Conservation (phyloP, 2,888 invertebrate genomes). For the Cataglyphis albicans region DNA sequence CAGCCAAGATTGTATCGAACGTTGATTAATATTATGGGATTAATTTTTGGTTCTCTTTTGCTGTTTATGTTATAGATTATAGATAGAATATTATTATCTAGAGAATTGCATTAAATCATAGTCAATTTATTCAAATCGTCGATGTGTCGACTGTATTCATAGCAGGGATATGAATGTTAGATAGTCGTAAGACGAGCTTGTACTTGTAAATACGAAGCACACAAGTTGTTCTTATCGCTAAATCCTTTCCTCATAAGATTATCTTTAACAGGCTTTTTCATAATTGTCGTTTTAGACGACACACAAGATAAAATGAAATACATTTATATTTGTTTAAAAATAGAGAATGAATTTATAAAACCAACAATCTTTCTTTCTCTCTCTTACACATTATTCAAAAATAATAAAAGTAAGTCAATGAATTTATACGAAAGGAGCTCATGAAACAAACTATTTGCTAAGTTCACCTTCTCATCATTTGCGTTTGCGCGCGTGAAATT, state of each 20-base stretch:
- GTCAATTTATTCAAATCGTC: constrained; percentile 2
- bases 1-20: not conserved
- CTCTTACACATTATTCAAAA: not conserved
- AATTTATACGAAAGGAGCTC: not conserved
- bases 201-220: constrained; percentile 27
- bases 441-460: not conserved
- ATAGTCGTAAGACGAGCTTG: constrained; percentile 12
- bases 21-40: not conserved
- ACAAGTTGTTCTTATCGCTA: constrained; percentile 6
- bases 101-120: not conserved
- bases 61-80: constrained; percentile 10
- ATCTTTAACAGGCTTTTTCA: constrained; percentile 26
- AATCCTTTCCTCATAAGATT: constrained; percentile 5
- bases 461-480: not conserved
- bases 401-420: not conserved
- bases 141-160: constrained; percentile 13
- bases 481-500: not conserved
- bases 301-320: not conserved
- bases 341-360: not conserved
- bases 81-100: constrained; percentile 13
- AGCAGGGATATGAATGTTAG: constrained; percentile 14
- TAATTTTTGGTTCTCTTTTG: constrained; percentile 2
- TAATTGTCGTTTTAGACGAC: not conserved
- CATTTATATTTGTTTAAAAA: not conserved
- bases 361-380: not conserved